Percentiles rank a stretch among this genome's conserved stretches.
These are phyloP conservation scores for Colostygia pectinataria DNA, from an alignment of 2,888 invertebrate genomes.

Conservation along the genomic window DNA sequence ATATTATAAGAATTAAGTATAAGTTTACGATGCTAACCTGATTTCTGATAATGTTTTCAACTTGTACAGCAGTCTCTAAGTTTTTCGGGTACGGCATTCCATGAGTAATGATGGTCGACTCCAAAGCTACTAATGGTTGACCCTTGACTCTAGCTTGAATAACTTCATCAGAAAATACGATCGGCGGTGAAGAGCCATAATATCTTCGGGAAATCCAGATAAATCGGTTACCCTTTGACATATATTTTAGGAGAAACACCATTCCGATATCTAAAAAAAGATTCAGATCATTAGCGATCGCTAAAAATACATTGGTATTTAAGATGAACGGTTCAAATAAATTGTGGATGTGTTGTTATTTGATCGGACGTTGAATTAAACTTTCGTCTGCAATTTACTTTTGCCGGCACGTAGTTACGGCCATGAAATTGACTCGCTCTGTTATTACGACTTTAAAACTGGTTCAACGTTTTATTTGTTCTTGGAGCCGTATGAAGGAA, in stretches of 20 bases:
- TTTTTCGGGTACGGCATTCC: constrained; percentile 98
- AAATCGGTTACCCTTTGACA: constrained; percentile 43
- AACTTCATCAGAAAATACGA: constrained; percentile 85
- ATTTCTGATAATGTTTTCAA: constrained; percentile 89
- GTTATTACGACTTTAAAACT: constrained; percentile 22
- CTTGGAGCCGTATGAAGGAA: background rate
- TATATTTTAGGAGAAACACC: constrained; percentile 56
- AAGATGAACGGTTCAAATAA: constrained; percentile 34
- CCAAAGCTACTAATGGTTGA: constrained; percentile 94
- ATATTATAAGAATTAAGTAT: too few relatives aligned
- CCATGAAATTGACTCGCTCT: constrained; percentile 27
- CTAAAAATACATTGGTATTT: constrained; percentile 41
- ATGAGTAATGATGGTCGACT: constrained; percentile 99
- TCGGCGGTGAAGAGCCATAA: constrained; percentile 40
- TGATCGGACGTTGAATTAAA: constrained; percentile 17
- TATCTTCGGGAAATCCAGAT: constrained; percentile 45
- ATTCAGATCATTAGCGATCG: constrained; percentile 41
- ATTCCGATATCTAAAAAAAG: constrained; percentile 54
- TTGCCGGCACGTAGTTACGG: constrained; percentile 25
- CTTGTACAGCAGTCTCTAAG: constrained; percentile 90
- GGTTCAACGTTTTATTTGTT: constrained; percentile 15
- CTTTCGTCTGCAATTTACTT: constrained; percentile 34
- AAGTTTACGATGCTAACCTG: constrained; percentile 74
- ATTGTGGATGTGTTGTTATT: constrained; percentile 36
- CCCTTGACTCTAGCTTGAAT: constrained; percentile 83